phyloP scores from a whole-genome alignment of 2,113 vertebrate species.

The Parotia lawesii region DNA sequence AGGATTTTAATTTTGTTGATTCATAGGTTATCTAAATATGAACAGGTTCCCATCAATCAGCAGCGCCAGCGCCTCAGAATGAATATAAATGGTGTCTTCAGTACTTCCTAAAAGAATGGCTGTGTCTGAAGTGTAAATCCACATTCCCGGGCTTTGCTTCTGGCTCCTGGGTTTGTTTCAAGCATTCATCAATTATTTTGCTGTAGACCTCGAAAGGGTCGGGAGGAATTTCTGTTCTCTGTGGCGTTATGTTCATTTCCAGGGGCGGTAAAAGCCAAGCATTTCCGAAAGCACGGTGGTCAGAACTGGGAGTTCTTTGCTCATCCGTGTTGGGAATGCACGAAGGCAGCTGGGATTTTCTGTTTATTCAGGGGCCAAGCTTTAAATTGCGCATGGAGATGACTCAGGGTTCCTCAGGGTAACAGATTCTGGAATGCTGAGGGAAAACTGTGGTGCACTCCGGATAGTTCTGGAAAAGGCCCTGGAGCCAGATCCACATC shows the following conservation, averaged over 20 bases:
- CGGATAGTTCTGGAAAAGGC: background rate
- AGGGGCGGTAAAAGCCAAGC: background rate
- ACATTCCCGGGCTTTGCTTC: fast-evolving
- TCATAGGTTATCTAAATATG: background rate
- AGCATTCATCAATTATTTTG: background rate
- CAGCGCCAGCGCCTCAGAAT: background rate
- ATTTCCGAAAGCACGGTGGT: background rate
- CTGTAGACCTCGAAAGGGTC: background rate
- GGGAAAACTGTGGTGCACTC: background rate
- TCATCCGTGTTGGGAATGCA: background rate
- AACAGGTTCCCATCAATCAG: background rate
- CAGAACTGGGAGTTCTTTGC: background rate
- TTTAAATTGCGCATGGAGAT: background rate
- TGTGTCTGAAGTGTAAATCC: background rate
- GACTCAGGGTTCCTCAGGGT: background rate
- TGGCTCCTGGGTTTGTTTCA: background rate
- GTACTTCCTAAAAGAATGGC: background rate
- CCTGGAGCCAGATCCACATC: background rate
- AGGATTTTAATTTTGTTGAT: background rate
- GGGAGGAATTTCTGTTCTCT: background rate
- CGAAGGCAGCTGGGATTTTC: background rate
- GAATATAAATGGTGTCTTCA: background rate
- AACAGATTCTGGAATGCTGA: fast-evolving
- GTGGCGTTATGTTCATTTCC: background rate
- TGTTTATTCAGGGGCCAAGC: background rate